Evolutionary conservation across 2,888 invertebrate genomes (phyloP), one percentile per base, ranked within the genome.

Genomic region (Myopa tessellatipennis): DNA sequence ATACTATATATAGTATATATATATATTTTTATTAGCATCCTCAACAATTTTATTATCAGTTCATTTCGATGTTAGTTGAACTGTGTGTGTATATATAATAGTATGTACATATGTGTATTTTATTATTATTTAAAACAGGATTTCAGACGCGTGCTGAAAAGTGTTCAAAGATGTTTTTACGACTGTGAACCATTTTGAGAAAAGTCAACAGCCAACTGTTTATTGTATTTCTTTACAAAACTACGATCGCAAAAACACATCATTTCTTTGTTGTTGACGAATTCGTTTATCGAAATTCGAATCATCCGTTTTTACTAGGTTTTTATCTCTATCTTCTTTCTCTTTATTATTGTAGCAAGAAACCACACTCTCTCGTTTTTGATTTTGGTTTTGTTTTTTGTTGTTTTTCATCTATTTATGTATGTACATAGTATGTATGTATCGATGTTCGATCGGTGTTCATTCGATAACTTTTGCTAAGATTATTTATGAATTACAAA

Each of bases 401-500:
- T 26, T 26, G 26, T 26, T 26, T 26, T 26, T 26, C 26, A 26
- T 26, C 26, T 26, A 26, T 26, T 26, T 26, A 26, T 26, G 26
- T 26, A 1, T 26, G 26, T 26, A 26, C 26, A 26, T 26, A 26
- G 26, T 26, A 26, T 26, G 34, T 34, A n/a, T 58, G 16, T 18
- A 58, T 58, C 58, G 5, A 18, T 18, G n/a, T 75, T 74, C 55
- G 60, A 58, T 75, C 75, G 75, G 69, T 75, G 50, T 75, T 75
- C 69, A 75, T 69, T 68, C 60, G 60, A 75, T 50, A 75, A 75
- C 69, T 60, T 50, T 69, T 75, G 75, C 74, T 75, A 68, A 68
- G 67, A 68, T 58, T 7, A 36, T 36, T 50, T 34, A 52, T 52
- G 16, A 55, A 55, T 55, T 16, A 12, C 10, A 4, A 16, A n/a